These are phyloP conservation scores for Hydractinia symbiolongicarpus DNA, from an alignment of 30 jellyfish, hydroid and myxozoan genomes.

Conservation along the genomic window DNA sequence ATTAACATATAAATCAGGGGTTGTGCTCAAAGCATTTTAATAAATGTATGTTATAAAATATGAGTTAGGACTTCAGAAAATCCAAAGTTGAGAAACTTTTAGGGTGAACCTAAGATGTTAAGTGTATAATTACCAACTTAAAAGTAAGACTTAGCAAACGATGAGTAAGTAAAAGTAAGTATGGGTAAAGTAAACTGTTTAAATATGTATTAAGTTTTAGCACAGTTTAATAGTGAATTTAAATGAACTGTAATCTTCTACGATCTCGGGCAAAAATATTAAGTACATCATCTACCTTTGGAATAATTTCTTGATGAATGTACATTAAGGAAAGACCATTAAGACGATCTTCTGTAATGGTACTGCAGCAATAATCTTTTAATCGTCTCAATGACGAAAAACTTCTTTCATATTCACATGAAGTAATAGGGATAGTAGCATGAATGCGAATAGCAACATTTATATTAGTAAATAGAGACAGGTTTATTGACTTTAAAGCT, in stretches of 20 bases:
- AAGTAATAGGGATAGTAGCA: conserved; percentile 51
- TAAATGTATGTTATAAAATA: no score
- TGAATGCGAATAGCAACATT: conserved; percentile 32
- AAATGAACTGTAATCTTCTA: neutral
- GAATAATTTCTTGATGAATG: neutral
- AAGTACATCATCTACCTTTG: neutral
- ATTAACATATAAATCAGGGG: no score
- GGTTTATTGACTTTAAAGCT: conserved; percentile 21
- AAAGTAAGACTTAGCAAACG: no score
- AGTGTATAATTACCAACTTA: no score
- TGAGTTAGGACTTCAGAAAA: no score
- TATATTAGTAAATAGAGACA: conserved; percentile 48
- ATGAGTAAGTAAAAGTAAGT: no score
- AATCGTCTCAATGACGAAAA: conserved; percentile 39
- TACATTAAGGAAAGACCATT: neutral
- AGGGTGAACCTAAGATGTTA: no score
- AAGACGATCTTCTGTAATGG: neutral
- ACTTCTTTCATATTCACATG: conserved; percentile 60
- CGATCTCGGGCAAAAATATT: neutral
- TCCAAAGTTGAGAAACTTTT: no score
- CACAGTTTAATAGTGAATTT: no score
- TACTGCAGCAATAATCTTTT: conserved; percentile 40
- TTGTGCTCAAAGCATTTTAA: no score
- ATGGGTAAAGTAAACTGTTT: no score
- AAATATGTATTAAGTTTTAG: no score